Percentiles rank a stretch among this genome's conserved stretches.
These are phyloP conservation scores for Eira barbara DNA, from an alignment of 2,113 vertebrate species.

Conservation along the genomic window DNA sequence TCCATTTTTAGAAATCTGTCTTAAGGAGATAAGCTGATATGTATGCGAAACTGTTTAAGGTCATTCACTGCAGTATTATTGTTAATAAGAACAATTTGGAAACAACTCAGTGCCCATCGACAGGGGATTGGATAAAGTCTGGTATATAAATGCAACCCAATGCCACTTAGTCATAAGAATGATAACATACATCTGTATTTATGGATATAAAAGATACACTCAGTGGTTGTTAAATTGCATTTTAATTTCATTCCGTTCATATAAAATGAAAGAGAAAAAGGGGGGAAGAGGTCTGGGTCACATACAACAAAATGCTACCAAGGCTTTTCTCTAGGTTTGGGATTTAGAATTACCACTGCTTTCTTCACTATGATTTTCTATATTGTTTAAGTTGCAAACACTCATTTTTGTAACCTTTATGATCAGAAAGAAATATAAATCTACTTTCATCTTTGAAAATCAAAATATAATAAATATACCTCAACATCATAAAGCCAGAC, in stretches of 20 bases:
- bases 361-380: slow-evolving; percentile 8
- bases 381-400: not conserved
- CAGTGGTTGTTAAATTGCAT: not conserved
- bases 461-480: slow-evolving; percentile 22
- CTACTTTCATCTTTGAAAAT: slow-evolving; percentile 41
- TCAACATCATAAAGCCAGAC: not conserved
- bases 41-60: not conserved
- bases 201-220: not conserved
- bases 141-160: not conserved
- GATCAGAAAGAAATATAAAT: slow-evolving; percentile 33
- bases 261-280: not conserved
- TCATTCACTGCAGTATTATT: not conserved
- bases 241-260: not conserved
- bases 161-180: not conserved
- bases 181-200: not conserved
- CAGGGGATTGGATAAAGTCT: not conserved
- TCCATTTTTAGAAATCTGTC: not conserved
- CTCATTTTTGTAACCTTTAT: slow-evolving; percentile 9
- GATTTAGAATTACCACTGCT: not conserved
- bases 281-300: not conserved
- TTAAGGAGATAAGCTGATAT: not conserved
- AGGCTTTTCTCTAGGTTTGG: not conserved
- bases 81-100: not conserved
- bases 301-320: not conserved
- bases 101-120: not conserved